Conservation (phyloP, 2,113 vertebrate genomes). For the Epinephelus fuscoguttatus region DNA sequence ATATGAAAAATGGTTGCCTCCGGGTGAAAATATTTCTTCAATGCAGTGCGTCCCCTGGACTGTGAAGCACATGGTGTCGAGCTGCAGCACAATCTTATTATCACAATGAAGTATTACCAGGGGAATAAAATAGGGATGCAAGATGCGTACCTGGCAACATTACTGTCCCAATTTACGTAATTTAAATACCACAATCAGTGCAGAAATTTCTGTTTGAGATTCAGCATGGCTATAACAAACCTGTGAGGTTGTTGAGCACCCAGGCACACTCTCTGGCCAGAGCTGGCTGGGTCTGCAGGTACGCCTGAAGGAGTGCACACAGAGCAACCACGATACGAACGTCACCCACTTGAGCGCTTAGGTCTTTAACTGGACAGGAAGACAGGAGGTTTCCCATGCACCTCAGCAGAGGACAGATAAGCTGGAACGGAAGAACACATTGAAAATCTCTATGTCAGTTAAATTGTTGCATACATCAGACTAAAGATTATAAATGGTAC, state of each 20-base stretch:
- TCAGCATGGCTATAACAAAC: slow-evolving; percentile 67
- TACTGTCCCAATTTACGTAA: neutral
- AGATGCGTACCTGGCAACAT: too few relatives aligned
- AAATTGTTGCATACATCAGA: neutral
- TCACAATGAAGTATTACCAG: too few relatives aligned
- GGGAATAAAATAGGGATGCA: too few relatives aligned
- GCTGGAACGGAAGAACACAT: slow-evolving; percentile 73
- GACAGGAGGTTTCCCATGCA: slow-evolving; percentile 91
- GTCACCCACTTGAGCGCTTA: slow-evolving; percentile 71
- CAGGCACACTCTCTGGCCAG: slow-evolving; percentile 90
- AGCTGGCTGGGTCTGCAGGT: slow-evolving; percentile 84
- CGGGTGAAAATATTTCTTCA: too few relatives aligned
- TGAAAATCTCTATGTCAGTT: neutral
- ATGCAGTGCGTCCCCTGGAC: too few relatives aligned
- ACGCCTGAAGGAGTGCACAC: slow-evolving; percentile 87
- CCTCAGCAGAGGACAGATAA: slow-evolving; percentile 92
- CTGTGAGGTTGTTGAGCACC: slow-evolving; percentile 97
- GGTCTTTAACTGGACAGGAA: slow-evolving; percentile 62
- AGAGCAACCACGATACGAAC: slow-evolving; percentile 85
- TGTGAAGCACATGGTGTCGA: too few relatives aligned
- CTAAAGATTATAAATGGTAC: neutral
- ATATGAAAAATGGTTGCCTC: too few relatives aligned
- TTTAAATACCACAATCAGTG: neutral
- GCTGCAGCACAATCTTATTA: too few relatives aligned
- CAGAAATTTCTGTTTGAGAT: neutral